A percentile compares a stretch with the other conserved stretches of the same genome.
These are phyloP conservation scores for Pardosa pseudoannulata DNA, from an alignment of 2,888 invertebrate species.

Conservation along the genomic window DNA sequence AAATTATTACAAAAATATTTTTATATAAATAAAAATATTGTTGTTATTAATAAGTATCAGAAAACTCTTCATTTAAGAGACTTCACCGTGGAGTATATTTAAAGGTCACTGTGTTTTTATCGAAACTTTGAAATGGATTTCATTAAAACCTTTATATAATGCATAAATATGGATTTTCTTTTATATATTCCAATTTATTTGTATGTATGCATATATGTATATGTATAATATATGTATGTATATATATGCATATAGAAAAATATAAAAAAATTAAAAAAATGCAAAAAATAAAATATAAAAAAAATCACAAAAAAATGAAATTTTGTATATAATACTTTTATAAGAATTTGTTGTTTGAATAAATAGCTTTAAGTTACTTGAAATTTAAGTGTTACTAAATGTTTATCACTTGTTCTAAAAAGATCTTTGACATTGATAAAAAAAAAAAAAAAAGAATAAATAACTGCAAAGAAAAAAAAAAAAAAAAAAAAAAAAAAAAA, in stretches of 20 bases:
- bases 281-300: too few species aligned
- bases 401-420: neutral
- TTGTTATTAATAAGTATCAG: too few species aligned
- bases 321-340: neutral
- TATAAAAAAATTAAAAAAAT: too few species aligned
- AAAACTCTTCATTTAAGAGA: too few species aligned
- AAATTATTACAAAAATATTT: too few species aligned
- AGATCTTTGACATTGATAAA: neutral
- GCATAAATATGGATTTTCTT: neutral
- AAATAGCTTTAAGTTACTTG: neutral
- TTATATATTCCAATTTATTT: neutral
- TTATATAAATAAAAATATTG: too few species aligned
- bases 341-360: neutral
- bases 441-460: conserved; percentile 27
- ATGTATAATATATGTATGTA: neutral
- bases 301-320: neutral
- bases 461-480: conserved; percentile 58
- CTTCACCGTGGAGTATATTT: neutral
- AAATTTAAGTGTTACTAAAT: neutral
- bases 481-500: too few species aligned
- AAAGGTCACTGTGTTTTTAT: neutral
- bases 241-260: neutral
- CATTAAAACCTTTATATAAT: neutral
- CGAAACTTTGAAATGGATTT: conserved; percentile 2
- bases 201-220: neutral